These are phyloP conservation scores for Neoitamus cyanurus DNA, from an alignment of 2,888 invertebrate species.

Conservation along the genomic window DNA sequence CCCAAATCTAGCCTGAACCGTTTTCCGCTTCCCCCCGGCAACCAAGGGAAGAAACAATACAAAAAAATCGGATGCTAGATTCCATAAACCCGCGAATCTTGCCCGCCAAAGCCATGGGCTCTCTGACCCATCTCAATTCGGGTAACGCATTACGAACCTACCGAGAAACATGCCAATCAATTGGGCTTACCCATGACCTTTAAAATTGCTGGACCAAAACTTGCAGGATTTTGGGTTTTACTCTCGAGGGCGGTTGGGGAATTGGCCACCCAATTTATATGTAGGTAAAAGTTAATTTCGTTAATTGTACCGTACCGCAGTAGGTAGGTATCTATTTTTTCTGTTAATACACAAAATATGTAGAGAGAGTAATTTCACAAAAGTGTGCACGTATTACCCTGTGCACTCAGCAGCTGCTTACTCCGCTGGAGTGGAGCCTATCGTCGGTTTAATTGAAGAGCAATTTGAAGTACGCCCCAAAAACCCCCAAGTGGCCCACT, in stretches of 20 bases:
- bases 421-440: not conserved
- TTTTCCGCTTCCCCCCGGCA: not conserved
- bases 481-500: not conserved
- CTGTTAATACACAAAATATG: not conserved
- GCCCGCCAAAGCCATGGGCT: not conserved
- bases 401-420: not conserved
- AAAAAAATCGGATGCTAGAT: not conserved
- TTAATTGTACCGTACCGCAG: not conserved
- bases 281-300: not conserved
- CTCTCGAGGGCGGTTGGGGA: not conserved
- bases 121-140: not conserved
- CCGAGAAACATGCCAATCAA: not conserved
- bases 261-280: not conserved
- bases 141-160: not conserved
- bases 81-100: not conserved
- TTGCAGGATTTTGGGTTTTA: not conserved
- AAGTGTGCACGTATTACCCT: not conserved
- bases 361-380: not conserved
- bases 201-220: not conserved
- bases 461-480: not conserved
- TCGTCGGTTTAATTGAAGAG: constrained; percentile 1
- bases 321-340: no score
- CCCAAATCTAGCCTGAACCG: not conserved
- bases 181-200: not conserved
- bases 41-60: not conserved